phyloP scores from a whole-genome alignment of 2,113 vertebrate species.

The Acinonyx jubatus region DNA sequence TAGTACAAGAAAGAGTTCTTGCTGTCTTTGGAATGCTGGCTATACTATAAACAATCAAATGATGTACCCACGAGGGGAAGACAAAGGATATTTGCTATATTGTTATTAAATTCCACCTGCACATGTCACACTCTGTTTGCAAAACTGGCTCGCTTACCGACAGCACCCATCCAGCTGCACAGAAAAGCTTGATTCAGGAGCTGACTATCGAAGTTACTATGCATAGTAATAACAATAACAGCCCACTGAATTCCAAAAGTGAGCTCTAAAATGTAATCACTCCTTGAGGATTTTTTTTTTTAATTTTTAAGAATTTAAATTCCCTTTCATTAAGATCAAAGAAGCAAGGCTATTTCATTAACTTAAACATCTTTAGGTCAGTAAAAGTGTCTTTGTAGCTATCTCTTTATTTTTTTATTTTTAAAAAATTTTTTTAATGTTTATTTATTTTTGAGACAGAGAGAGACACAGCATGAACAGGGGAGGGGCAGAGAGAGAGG shows the following conservation, averaged over 20 bases:
- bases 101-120: neutral
- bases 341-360: constrained; percentile 24
- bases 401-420: neutral
- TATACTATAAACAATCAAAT: constrained; percentile 79
- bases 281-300: neutral
- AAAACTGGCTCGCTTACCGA: neutral
- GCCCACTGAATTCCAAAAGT: neutral
- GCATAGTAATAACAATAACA: neutral
- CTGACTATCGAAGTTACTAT: neutral
- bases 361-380: constrained; percentile 35
- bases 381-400: neutral
- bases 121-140: neutral
- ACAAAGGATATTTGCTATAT: neutral
- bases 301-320: neutral
- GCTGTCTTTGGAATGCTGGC: constrained; percentile 83
- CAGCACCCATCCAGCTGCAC: neutral
- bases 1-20: constrained; percentile 83
- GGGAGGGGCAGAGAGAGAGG: too few species aligned
- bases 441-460: too few species aligned
- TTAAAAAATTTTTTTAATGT: too few species aligned
- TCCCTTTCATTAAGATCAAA: constrained; percentile 24
- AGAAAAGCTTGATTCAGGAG: neutral
- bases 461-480: too few species aligned
- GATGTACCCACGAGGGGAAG: constrained; percentile 75
- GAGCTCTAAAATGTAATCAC: neutral